Percentiles rank a stretch among this genome's conserved stretches.
Conservation (phyloP, 2,113 vertebrate species). For the Phalacrocorax carbo region DNA sequence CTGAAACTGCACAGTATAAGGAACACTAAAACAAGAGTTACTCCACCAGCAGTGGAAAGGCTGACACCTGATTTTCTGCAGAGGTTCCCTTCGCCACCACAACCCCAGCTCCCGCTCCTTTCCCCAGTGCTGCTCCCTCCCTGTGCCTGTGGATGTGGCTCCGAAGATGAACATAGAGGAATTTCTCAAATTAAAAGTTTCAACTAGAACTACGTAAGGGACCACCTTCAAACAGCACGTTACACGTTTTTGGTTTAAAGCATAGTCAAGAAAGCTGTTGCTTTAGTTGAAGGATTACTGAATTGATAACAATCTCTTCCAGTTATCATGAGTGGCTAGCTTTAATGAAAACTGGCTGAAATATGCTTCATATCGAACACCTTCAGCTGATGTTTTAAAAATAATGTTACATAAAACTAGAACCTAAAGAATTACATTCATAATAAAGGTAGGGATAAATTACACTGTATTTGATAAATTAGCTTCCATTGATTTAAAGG, state of each 20-base stretch:
- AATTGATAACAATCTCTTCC: neutral
- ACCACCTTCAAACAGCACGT: neutral
- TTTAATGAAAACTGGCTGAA: neutral
- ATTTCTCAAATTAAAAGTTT: neutral
- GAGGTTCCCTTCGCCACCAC: neutral
- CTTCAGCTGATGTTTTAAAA: neutral
- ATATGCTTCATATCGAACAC: neutral
- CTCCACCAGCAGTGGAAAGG: neutral
- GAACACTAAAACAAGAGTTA: neutral
- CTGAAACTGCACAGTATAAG: accelerated
- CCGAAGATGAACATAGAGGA: neutral
- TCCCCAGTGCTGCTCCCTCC: neutral
- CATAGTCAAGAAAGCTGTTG: neutral
- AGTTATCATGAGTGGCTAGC: neutral
- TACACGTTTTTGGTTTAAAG: neutral
- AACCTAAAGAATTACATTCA: neutral
- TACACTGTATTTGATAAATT: neutral
- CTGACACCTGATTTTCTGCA: neutral
- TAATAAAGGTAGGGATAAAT: neutral
- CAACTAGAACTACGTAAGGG: neutral
- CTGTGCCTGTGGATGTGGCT: neutral
- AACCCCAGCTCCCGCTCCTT: neutral
- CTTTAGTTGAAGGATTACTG: neutral
- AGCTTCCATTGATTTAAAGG: neutral
- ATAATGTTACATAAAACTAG: neutral